Evolutionary conservation across 2,797 vertebrate genomes (phyloP).

Genomic region (Rhabdophis nuchalis): DNA sequence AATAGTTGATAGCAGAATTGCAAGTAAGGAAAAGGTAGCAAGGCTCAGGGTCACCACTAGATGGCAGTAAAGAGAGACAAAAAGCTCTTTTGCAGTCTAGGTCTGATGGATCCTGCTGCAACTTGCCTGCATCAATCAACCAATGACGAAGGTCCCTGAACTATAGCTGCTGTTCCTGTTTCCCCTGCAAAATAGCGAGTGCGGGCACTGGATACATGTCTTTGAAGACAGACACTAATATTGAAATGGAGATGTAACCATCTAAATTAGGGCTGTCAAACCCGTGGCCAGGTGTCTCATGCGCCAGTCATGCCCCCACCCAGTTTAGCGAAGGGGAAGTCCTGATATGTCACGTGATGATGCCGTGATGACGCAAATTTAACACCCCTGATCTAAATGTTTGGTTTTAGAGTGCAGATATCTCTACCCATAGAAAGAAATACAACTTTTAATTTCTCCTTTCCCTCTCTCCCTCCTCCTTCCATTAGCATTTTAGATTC

Average conservation of each 20-base stretch:
- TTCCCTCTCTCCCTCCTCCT: neutral
- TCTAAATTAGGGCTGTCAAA: too few relatives aligned
- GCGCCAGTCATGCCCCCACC: too few relatives aligned
- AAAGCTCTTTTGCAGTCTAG: neutral
- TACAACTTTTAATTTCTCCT: neutral
- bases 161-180: neutral
- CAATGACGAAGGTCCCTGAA: neutral
- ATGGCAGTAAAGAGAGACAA: neutral
- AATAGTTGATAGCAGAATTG: neutral
- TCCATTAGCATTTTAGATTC: neutral
- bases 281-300: too few relatives aligned
- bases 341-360: too few relatives aligned
- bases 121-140: neutral
- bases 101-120: neutral
- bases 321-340: too few relatives aligned
- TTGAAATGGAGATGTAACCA: neutral
- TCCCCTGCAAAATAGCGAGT: neutral
- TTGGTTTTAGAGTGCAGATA: neutral
- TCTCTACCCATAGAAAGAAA: neutral
- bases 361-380: too few relatives aligned
- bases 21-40: neutral
- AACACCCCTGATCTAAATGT: neutral
- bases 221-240: neutral
- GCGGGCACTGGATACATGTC: neutral
- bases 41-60: neutral